phyloP scores from a whole-genome alignment of 2,113 vertebrate genomes.

The Python bivittatus region DNA sequence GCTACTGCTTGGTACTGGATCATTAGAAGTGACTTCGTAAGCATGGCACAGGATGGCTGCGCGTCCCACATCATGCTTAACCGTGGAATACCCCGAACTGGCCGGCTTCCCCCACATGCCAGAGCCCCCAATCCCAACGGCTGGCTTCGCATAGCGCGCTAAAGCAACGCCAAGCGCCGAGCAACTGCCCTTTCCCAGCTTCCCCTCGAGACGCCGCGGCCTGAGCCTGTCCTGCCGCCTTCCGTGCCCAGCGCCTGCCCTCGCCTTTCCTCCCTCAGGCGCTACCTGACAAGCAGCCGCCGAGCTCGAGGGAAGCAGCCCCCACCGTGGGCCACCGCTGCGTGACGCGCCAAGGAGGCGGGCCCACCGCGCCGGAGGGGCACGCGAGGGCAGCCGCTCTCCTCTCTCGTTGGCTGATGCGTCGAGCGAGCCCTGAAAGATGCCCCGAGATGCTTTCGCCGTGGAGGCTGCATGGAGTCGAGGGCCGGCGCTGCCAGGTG shows the following conservation, averaged over 20 bases:
- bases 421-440: not conserved
- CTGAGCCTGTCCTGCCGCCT: not conserved
- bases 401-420: not conserved
- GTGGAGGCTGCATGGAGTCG: conserved; percentile 66
- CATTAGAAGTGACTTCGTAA: not conserved
- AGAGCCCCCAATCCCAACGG: not conserved
- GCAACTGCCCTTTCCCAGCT: not conserved
- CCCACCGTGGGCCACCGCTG: not conserved
- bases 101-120: not conserved
- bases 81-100: not conserved
- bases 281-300: not conserved
- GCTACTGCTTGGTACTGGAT: not conserved
- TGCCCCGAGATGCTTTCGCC: not conserved
- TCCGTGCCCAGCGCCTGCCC: not conserved
- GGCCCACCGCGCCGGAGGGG: not conserved
- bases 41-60: not conserved
- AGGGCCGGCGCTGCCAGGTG: conserved; percentile 74
- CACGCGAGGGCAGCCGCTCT: not conserved
- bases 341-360: conserved; percentile 6
- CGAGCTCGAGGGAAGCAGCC: too few relatives aligned
- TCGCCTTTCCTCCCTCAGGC: not conserved
- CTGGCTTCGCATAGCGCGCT: not conserved
- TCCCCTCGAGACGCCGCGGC: not conserved
- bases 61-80: not conserved
- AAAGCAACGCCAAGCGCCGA: not conserved